phyloP scores from a whole-genome alignment of 1,140 invertebrate species.

The Holcopasites calliopsidis region DNA sequence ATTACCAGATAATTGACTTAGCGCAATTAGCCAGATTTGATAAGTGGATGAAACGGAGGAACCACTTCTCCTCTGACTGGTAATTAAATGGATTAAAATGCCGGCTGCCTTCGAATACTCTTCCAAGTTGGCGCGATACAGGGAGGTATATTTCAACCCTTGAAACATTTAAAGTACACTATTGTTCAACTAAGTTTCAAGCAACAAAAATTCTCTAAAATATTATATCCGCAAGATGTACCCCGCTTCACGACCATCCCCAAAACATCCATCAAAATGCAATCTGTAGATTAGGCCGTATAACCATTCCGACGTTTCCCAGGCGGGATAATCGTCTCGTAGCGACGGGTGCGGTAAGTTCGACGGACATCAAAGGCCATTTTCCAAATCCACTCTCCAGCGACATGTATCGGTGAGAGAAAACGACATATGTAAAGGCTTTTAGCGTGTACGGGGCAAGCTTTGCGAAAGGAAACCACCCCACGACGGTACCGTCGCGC shows the following conservation, averaged over 20 bases:
- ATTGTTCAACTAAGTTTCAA: too few relatives aligned
- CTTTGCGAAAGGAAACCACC: not conserved
- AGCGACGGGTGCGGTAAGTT: not conserved
- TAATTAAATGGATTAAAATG: slow-evolving; percentile 58
- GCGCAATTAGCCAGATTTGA: slow-evolving; percentile 71
- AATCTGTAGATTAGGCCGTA: not conserved
- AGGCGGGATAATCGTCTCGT: not conserved
- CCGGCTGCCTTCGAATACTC: slow-evolving; percentile 27
- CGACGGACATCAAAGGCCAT: slow-evolving; percentile 4
- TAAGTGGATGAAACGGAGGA: slow-evolving; percentile 57
- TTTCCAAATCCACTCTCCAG: not conserved
- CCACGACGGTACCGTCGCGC: not conserved
- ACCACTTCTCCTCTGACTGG: not conserved
- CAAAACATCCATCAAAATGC: too few relatives aligned
- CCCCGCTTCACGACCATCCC: too few relatives aligned
- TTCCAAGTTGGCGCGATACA: not conserved
- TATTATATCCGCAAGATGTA: too few relatives aligned
- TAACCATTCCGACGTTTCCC: not conserved
- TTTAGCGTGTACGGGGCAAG: not conserved
- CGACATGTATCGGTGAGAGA: slow-evolving; percentile 3
- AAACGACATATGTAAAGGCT: not conserved
- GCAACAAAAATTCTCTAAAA: not conserved
- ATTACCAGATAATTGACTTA: slow-evolving; percentile 40
- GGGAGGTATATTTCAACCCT: too few relatives aligned
- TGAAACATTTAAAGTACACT: too few relatives aligned